phyloP scores from a whole-genome alignment of 2,888 invertebrate species.

The Lepidochrysops patricia region DNA sequence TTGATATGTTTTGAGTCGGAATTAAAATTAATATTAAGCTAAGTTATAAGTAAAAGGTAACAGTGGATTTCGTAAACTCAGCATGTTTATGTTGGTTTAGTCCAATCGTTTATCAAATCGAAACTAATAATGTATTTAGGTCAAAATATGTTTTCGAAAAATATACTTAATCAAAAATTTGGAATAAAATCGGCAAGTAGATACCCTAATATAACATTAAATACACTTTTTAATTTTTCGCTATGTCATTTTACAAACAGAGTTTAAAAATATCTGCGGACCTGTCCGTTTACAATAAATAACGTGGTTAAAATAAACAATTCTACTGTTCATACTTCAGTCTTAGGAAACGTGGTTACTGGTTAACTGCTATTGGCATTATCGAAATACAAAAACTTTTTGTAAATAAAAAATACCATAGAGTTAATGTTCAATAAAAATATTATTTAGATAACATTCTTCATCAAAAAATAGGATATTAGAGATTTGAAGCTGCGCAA shows the following conservation, averaged over 20 bases:
- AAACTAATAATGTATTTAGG: no score
- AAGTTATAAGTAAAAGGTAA: no score
- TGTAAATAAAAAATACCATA: no score
- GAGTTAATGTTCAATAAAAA: not conserved
- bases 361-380: not conserved
- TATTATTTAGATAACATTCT: not conserved
- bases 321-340: not conserved
- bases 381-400: not conserved
- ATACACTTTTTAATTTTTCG: no score
- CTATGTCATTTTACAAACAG: not conserved
- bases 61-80: no score
- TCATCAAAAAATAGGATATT: not conserved
- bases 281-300: not conserved
- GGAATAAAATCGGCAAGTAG: no score
- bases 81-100: no score
- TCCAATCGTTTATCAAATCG: no score
- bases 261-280: not conserved
- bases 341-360: not conserved
- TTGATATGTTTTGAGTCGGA: conserved; percentile 40
- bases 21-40: conserved; percentile 17
- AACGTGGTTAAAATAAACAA: not conserved
- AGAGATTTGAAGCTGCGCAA: not conserved
- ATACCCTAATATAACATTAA: no score
- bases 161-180: no score
- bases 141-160: no score